A percentile compares a stretch with the other conserved stretches of the same genome.
phyloP scores from a whole-genome alignment of 2,888 invertebrate species.

The Euproctis similis region DNA sequence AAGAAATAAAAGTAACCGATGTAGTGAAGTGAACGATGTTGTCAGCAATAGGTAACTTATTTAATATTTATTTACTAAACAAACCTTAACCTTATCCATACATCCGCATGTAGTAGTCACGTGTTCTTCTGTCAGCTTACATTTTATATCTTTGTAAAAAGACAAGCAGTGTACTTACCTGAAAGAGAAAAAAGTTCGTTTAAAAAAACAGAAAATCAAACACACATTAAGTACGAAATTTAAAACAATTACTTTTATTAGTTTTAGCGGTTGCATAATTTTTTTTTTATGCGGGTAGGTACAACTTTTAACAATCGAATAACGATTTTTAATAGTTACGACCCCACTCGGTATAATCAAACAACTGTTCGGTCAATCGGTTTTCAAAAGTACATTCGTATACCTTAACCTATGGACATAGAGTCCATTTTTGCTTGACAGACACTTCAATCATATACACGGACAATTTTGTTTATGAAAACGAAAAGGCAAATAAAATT shows the following conservation, averaged over 20 bases:
- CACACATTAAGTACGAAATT: slow-evolving; percentile 6
- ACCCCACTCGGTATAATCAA: neutral
- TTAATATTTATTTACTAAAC: too few relatives aligned
- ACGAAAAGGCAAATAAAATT: slow-evolving; percentile 61
- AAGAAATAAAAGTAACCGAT: too few relatives aligned
- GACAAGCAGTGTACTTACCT: slow-evolving; percentile 48
- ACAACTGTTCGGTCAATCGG: neutral
- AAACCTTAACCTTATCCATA: too few relatives aligned
- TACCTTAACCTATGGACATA: slow-evolving; percentile 24
- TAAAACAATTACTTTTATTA: slow-evolving; percentile 39
- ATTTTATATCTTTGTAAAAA: slow-evolving; percentile 2
- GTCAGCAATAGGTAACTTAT: too few relatives aligned
- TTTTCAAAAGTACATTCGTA: slow-evolving; percentile 9
- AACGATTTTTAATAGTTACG: neutral
- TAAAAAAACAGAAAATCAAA: too few relatives aligned
- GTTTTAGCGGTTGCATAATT: slow-evolving; percentile 46
- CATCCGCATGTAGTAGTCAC: too few relatives aligned
- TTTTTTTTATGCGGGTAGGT: slow-evolving; percentile 49
- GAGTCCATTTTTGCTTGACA: slow-evolving; percentile 26
- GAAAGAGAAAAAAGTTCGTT: slow-evolving; percentile 34
- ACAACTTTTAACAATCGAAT: slow-evolving; percentile 26
- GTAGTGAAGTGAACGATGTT: too few relatives aligned
- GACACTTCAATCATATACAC: slow-evolving; percentile 23
- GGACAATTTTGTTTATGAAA: slow-evolving; percentile 59
- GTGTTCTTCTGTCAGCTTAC: too few relatives aligned